Base-by-base conservation (phyloP, 2,888 invertebrate species). In the Euzophera pinguis region DNA sequence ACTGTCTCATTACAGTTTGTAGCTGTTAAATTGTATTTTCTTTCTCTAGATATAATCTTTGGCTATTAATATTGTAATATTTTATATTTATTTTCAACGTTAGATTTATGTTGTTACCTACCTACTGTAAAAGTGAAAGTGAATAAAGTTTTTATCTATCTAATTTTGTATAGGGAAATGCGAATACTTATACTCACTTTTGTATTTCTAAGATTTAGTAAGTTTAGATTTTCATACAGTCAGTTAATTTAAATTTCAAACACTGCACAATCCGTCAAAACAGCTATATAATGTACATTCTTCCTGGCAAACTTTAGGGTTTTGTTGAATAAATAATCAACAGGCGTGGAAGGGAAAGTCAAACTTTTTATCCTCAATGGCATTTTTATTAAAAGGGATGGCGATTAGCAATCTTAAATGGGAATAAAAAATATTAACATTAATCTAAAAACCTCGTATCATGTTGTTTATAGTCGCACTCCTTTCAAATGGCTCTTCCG, bases 271-370 rank as follows among this genome's bases (percentile, higher is more conserved):
- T 45, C 32, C 45, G 16, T 16, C 32, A 32, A 32, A 14, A 45
- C 29, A 45, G 32, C 45, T 45, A 14, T 29, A 32, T 14, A 34
- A 34, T 34, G 16, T 22, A 45, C 32, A 32, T 45, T 45, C 45
- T 45, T 45, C 34, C 16, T 13, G 14, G 9, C 45, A 45, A 76
- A 72, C 68, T 73, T 71, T 62, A 67, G 68, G 73, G 70, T 74
- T 72, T 76, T 64, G 67, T 65, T 65, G 62, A 71, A 81, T 84
- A 81, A 80, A 82, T 82, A 77, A 81, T 81, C 78, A 81, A 58
- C 50, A 71, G 73, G 71, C 71, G 71, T 71, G 67, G 65, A 65
- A 65, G 65, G 58, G 69, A 64, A 70, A 73, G 67, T 67, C 67
- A 63, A 77, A 78, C 71, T 78, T 81, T 80, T 78, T 72, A 70